Evolutionary conservation across 2,797 vertebrate species (phyloP).

Genomic region (Premnoplex brunnescens): DNA sequence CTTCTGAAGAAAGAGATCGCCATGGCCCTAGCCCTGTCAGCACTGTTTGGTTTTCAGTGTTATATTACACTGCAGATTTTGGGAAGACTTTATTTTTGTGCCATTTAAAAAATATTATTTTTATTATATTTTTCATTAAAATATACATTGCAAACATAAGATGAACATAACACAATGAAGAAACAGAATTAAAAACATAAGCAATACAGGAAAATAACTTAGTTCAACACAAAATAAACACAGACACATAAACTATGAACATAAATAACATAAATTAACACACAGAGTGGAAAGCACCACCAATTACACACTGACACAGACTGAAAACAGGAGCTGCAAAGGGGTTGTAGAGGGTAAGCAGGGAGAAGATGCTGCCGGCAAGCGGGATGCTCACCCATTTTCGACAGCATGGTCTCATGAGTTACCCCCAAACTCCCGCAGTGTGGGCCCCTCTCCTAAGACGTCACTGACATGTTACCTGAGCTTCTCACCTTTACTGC

Average conservation of each 20-base stretch:
- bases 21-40: neutral
- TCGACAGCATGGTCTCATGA: neutral
- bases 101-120: conserved; percentile 56
- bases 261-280: conserved; percentile 25
- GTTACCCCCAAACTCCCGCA: neutral
- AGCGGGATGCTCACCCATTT: neutral
- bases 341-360: neutral
- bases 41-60: neutral
- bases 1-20: neutral
- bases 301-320: neutral
- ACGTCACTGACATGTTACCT: neutral
- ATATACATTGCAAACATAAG: conserved; percentile 48
- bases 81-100: conserved; percentile 34
- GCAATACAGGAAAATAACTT: conserved; percentile 30
- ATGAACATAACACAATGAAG: neutral
- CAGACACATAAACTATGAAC: neutral
- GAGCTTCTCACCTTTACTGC: neutral
- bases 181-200: conserved; percentile 42
- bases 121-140: conserved; percentile 51
- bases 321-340: neutral
- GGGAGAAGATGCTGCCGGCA: neutral
- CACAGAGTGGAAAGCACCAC: neutral
- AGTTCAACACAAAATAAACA: conserved; percentile 47
- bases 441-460: neutral
- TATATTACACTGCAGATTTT: neutral